Percentiles rank a stretch among this genome's conserved stretches.
phyloP scores from a whole-genome alignment of 1,140 invertebrate genomes.

The Ceratitis capitata region DNA sequence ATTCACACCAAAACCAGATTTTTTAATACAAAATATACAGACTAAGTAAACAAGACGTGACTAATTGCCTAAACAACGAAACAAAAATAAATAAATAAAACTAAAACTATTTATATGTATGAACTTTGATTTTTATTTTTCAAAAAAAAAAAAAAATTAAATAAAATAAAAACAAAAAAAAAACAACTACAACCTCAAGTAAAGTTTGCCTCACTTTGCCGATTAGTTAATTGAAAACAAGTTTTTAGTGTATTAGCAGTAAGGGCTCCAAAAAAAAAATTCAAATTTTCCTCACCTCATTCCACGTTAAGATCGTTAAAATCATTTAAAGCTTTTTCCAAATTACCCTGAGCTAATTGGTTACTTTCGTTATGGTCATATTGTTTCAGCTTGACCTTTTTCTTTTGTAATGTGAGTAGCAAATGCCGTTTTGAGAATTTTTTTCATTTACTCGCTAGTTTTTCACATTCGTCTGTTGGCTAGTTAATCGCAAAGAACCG shows the following conservation, averaged over 20 bases:
- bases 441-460: neutral
- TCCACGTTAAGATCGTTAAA: neutral
- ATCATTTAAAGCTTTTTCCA: neutral
- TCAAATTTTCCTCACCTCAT: neutral
- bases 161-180: neutral
- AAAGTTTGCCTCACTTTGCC: neutral
- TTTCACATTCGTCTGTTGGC: neutral
- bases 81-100: neutral
- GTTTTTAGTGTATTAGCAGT: neutral
- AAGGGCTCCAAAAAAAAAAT: neutral
- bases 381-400: neutral
- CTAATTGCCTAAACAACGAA: neutral
- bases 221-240: neutral
- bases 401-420: neutral
- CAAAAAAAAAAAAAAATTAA: neutral
- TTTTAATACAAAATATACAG: no score
- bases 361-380: neutral
- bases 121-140: no score
- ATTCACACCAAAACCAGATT: no score
- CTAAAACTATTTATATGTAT: no score
- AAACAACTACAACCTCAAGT: neutral
- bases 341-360: constrained; percentile 9
- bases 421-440: neutral
- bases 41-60: neutral
- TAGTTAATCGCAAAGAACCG: neutral